Base-by-base conservation (phyloP, 2,797 vertebrate genomes). In the Tapera naevia region DNA sequence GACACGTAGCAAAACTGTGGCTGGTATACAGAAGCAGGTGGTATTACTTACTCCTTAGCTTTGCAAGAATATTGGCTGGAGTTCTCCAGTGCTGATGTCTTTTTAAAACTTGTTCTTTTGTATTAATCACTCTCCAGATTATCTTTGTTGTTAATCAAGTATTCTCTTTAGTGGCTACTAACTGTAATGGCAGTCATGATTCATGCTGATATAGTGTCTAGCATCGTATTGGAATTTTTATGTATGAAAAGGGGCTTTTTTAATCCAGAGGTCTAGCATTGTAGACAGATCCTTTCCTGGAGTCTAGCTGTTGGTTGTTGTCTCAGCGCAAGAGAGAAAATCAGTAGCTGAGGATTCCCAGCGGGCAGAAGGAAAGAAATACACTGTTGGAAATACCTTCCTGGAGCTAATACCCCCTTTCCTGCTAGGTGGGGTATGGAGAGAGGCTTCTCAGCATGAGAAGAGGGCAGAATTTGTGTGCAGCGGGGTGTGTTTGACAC, bases 221-320 rank as follows among this genome's bases (percentile, higher is more conserved):
- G 19, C 0, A 0, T 28, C 65, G 32, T 33, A 56, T n/a, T 84
- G 7, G 32, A 54, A 28, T 3, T 39, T 82, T 80, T 43, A 21
- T 28, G 4, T 33, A 27, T 69, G 39, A 74, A 66, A 89, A 88
- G 10, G 7, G 12, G 1, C 4, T 43, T 82, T 79, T 89, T 79
- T 2, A 80, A 67, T 64, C 24, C 22, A 43, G 32, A 75, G 2
- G 3, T 92, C 25, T 72, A 37, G 24, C 82, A 80, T n/a, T n/a
- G 35, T 30, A 69, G 5, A 37, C 62, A 56, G 16, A 48, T 92
- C 17, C 6, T 91, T 75, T 91, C 82, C 62, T 70, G 30, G 37
- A 50, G 32, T 84, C 37, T 66, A 28, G 25, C 10, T 51, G 28
- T 48, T 78, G 56, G 11, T 58, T 56, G 11, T 61, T 75, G 15